phyloP scores from a whole-genome alignment of 2,888 invertebrate genomes.

The Apotomis capreana region DNA sequence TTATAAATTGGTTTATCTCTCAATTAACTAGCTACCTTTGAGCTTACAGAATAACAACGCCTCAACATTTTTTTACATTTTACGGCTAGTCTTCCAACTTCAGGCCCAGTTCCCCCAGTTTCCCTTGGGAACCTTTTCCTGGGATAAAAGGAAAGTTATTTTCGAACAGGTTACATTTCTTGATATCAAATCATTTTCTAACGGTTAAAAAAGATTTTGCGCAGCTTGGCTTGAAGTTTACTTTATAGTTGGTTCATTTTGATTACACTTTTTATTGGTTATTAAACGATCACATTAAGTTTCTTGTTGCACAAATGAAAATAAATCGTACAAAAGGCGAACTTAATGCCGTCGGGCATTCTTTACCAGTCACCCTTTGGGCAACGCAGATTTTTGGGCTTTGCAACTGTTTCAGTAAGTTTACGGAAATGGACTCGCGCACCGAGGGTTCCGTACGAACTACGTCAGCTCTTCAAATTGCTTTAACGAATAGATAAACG shows the following conservation, averaged over 20 bases:
- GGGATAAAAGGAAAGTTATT: conserved; percentile 36
- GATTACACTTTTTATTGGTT: neutral
- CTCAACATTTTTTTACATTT: conserved; percentile 17
- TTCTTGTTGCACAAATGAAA: too few relatives aligned
- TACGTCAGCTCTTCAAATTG: too few relatives aligned
- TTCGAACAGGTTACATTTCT: conserved; percentile 18
- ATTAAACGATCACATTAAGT: too few relatives aligned
- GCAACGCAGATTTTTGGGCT: too few relatives aligned
- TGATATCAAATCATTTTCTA: conserved; percentile 29
- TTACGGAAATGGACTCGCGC: too few relatives aligned
- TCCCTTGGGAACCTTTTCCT: conserved; percentile 29
- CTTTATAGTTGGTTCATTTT: neutral
- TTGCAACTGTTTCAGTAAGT: too few relatives aligned
- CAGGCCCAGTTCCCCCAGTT: conserved; percentile 13
- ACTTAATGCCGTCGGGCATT: too few relatives aligned
- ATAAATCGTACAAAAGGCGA: too few relatives aligned
- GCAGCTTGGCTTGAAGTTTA: neutral
- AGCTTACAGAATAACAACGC: neutral
- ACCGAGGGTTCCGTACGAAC: too few relatives aligned
- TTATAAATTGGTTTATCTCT: too few relatives aligned
- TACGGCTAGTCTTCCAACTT: conserved; percentile 5
- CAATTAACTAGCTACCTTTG: neutral
- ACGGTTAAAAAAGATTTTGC: conserved; percentile 16
- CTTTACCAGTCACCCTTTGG: too few relatives aligned
- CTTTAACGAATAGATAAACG: too few relatives aligned